A percentile compares a stretch with the other conserved stretches of the same genome.
phyloP scores from a whole-genome alignment of 1,140 invertebrate genomes.

The Melanaphis sacchari region DNA sequence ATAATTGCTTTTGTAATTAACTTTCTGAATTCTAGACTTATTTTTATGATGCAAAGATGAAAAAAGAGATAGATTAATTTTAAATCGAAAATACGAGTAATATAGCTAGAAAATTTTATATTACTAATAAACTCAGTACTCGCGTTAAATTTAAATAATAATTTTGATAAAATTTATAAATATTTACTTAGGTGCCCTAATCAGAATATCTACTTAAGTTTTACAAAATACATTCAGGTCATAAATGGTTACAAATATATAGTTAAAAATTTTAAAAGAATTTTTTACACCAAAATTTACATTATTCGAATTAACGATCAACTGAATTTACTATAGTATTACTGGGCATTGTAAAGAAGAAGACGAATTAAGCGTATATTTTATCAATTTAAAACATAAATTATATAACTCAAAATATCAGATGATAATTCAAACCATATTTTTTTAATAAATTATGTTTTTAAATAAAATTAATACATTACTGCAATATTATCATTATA shows the following conservation, averaged over 20 bases:
- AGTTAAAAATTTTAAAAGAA: neutral
- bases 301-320: neutral
- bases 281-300: neutral
- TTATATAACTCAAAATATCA: neutral
- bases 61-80: neutral
- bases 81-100: neutral
- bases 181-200: neutral
- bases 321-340: neutral
- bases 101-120: neutral
- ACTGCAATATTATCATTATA: neutral
- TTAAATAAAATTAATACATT: neutral
- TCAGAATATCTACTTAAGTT: neutral
- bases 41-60: too few species aligned
- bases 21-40: too few species aligned
- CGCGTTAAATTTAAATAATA: neutral
- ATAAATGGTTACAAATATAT: neutral
- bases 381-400: neutral
- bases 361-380: neutral
- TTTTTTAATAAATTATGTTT: neutral
- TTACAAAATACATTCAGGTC: neutral
- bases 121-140: neutral
- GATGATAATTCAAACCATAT: neutral
- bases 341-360: neutral
- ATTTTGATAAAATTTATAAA: neutral
- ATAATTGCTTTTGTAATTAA: neutral